These are phyloP conservation scores for Caenorhabditis sp. DNA, from an alignment of 2,888 invertebrate species.

Conservation along the genomic window DNA sequence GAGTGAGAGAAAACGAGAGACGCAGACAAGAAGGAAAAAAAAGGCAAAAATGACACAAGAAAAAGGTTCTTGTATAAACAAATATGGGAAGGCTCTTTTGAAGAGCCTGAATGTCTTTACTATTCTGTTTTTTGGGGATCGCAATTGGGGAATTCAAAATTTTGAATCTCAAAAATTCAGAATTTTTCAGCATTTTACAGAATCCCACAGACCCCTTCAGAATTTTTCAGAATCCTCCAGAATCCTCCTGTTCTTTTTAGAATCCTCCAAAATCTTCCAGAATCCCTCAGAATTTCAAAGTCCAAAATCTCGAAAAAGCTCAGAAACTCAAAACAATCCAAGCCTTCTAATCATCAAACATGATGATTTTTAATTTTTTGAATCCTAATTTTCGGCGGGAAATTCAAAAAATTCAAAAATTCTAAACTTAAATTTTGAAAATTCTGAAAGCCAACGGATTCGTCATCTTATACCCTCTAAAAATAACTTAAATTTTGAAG, in stretches of 20 bases:
- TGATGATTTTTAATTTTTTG: too few species aligned
- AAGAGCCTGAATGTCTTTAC: background rate
- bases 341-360: too few species aligned
- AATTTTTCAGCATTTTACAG: too few species aligned
- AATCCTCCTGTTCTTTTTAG: too few species aligned
- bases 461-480: too few species aligned
- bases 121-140: background rate
- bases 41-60: conserved; percentile 17
- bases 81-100: conserved; percentile 19
- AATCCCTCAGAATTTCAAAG: background rate
- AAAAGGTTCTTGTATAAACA: conserved; percentile 39
- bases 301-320: background rate
- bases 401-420: background rate
- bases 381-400: too few species aligned
- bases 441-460: too few species aligned
- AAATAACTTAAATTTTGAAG: too few species aligned
- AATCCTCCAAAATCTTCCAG: too few species aligned
- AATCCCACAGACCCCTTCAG: background rate
- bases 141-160: background rate
- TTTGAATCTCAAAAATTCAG: background rate
- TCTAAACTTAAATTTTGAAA: too few species aligned
- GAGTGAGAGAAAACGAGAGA: background rate
- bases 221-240: too few species aligned
- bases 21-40: conserved; percentile 7
- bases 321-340: too few species aligned